Evolutionary conservation across 2,797 vertebrate genomes (phyloP), one percentile per base, ranked within the genome.

Genomic region (Hipposideros larvatus): DNA sequence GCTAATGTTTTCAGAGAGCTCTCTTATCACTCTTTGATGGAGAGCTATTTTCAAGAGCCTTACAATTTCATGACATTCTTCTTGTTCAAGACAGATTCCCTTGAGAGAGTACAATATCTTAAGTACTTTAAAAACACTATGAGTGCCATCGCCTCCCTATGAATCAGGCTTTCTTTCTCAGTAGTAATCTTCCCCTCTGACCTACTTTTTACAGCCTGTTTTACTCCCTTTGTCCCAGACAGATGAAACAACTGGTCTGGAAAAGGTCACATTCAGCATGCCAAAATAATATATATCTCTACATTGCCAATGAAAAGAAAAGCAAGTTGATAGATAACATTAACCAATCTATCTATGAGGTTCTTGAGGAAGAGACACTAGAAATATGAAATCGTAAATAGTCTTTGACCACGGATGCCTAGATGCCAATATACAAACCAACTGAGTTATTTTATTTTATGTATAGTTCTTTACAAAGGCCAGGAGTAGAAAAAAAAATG

Each of bases 241-340:
- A 87, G 37, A 94, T 65, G 63, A 96, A 96, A 95, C 28, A 79
- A 86, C 57, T 91, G 41, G 83, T 71, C 83, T 96, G 74, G 79
- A 95, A 96, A 96, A 97, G 90, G 88, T 94, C 90, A 95, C 87
- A 90, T 70, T 96, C 85, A 95, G 55, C 37, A 77, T 93, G 46
- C 61, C 16, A 61, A 94, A 96, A 95, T 89, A 89, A 87, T 82
- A 94, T 70, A 43, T 71, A 90, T 94, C 95, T 96, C 77, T 71
- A 87, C 37, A 79, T 87, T 94, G 93, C 65, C 71, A 84, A 57
- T 63, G 75, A 96, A 96, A 91, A 92, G 83, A 93, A 93, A 92
- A 55, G 48, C 19, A 88, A 93, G 71, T 61, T 74, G 41, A 88
- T 68, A 83, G 68, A 63, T 82, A 68, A 94, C 7, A 66, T 94